Evolutionary conservation across 2,113 vertebrate species (phyloP).

Genomic region (Brachyhypopomus gauderio): DNA sequence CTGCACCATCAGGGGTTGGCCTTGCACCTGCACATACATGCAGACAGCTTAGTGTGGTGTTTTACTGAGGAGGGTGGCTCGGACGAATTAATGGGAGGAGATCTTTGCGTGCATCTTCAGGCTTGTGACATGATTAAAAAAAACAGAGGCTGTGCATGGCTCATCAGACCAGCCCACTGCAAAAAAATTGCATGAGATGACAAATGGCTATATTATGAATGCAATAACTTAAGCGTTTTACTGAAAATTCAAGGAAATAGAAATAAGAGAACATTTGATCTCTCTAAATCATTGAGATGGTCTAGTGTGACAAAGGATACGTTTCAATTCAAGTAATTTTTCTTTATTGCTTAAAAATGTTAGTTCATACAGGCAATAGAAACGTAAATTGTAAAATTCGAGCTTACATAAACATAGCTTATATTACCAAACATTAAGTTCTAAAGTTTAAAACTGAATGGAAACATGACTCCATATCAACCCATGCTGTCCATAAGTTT

Average conservation of each 20-base stretch:
- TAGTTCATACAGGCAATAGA: background rate
- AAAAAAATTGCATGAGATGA: too few relatives aligned
- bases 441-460: background rate
- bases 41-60: conserved; percentile 27
- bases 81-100: background rate
- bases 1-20: conserved; percentile 97
- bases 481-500: conserved; percentile 38
- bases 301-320: background rate
- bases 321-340: too few relatives aligned
- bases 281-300: background rate
- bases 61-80: conserved; percentile 29
- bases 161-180: background rate
- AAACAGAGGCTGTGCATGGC: background rate
- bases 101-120: conserved; percentile 27
- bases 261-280: background rate
- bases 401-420: too few relatives aligned
- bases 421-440: too few relatives aligned
- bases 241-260: background rate
- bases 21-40: conserved; percentile 81
- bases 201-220: too few relatives aligned
- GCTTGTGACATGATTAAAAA: background rate
- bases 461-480: background rate
- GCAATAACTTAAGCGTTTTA: background rate
- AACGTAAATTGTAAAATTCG: too few relatives aligned
- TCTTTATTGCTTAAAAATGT: background rate